phyloP scores from a whole-genome alignment of 2,888 invertebrate genomes.

The Drosophila greeni region DNA sequence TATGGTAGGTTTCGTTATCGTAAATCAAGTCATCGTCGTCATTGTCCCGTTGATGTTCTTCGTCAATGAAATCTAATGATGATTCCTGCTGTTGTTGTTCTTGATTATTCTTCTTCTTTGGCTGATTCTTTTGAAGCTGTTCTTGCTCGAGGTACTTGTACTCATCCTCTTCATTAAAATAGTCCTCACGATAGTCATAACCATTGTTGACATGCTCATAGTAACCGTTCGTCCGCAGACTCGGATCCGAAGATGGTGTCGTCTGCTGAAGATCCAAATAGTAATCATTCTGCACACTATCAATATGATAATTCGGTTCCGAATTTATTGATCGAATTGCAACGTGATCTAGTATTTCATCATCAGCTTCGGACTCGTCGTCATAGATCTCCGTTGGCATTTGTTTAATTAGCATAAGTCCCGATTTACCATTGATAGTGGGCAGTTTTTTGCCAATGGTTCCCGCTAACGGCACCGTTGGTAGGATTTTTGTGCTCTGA shows the following conservation, averaged over 20 bases:
- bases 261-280: constrained; percentile 66
- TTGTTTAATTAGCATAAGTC: constrained; percentile 72
- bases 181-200: constrained; percentile 79
- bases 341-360: constrained; percentile 20
- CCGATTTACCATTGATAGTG: constrained; percentile 75
- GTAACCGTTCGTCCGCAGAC: constrained; percentile 68
- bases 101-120: constrained; percentile 41
- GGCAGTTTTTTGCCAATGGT: constrained; percentile 78
- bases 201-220: constrained; percentile 71
- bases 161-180: constrained; percentile 79
- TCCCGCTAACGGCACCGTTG: constrained; percentile 71
- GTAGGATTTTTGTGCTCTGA: constrained; percentile 60
- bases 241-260: constrained; percentile 47
- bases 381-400: constrained; percentile 77
- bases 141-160: constrained; percentile 77
- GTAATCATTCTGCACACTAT: constrained; percentile 77
- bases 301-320: constrained; percentile 70
- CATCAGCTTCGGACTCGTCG: constrained; percentile 58
- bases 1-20: constrained; percentile 76
- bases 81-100: constrained; percentile 43
- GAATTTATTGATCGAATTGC: constrained; percentile 43
- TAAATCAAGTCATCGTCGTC: constrained; percentile 74
- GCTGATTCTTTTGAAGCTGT: constrained; percentile 46
- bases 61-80: constrained; percentile 67
- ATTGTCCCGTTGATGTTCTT: constrained; percentile 56